Base-by-base conservation (phyloP, 2,113 vertebrate species). In the Aldabrachelys gigantea region DNA sequence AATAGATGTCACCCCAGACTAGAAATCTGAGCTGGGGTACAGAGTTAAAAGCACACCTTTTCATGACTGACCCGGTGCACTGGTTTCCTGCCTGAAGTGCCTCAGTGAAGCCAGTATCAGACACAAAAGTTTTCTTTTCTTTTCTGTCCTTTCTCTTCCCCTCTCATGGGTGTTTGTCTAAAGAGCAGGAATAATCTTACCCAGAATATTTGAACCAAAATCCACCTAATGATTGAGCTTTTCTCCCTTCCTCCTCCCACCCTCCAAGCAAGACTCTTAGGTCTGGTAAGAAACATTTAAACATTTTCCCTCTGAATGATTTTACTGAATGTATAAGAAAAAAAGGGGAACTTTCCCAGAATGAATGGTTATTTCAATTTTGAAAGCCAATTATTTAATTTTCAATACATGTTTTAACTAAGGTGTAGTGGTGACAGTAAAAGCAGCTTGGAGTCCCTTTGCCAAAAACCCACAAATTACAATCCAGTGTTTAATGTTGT, bases 401-500 rank as follows among this genome's bases (percentile, higher is more conserved):
- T 89, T 38, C 27, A 57, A 29, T 1, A 3, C 47, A 10, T 13
- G 38, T 80, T 92, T n/a, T 84, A 9, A 21, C 75, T 41, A 88
- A 57, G 56, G 59, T 31, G 12, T 82, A 7, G 21, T 82, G 7
- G 6, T 27, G 12, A 31, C 59, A 31, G 10, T 38, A 27, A 49
- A 78, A 90, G 2, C 31, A 84, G 21, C 3, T 10, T 62, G 56
- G 38, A 3, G 0, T 13, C 38, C 13, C 14, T 78, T 9, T 0
- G 0, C 41, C 27, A n/a, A 24, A 91, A 88, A 76, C 11, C 41
- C 22, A n/a, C 35, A 22, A 75, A 27, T 21, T n/a, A 75, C 27
- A n/a, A 38, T 72, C 21, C 10, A 47, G 12, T 2, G 9, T 16
- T 49, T 49, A 44, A 31, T 69, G n/a, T 72, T 72, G 56, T 52